Base-by-base conservation (phyloP, 2,797 vertebrate species). In the Oreonectes daqikongensis region DNA sequence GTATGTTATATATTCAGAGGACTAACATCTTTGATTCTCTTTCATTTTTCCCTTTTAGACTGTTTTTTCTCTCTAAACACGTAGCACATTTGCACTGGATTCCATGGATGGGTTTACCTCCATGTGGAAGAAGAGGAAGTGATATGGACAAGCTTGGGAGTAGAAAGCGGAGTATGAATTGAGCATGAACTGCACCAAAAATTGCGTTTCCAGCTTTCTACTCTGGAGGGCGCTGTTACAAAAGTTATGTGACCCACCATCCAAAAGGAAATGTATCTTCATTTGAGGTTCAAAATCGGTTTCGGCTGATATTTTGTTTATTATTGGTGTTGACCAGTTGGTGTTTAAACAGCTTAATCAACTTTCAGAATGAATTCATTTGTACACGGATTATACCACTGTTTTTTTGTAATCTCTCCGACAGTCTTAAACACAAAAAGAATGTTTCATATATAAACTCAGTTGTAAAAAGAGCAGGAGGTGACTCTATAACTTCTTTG, bases 21-120 rank as follows among this genome's bases (percentile, higher is more conserved):
- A n/a, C n/a, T n/a, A n/a, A n/a, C n/a, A n/a, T n/a, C n/a, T n/a
- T 59, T 28, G 2, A 18, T 14, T n/a, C 7, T 8, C 17, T 46
- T 32, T n/a, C 52, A 1, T 18, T 48, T 50, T 30, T 26, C 18
- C 35, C 48, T n/a, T 76, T 42, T 61, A 84, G 83, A 84, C 57
- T 65, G 38, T n/a, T 77, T 65, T 35, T 14, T 71, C 48, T 69
- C 63, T 77, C 30, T 38, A 18, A 32, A 15, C 66, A 50, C 68
- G 12, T 75, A 74, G 72, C 80, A 75, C 68, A 72, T 82, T 72
- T 70, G 79, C 78, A 84, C 72, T 79, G 78, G 75, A 82, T 69
- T 42, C 46, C 48, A 63, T 70, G 55, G 71, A 75, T 66, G 40
- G 42, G 18, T 70, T 57, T 70, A 48, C 69, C 71, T 59, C 72